Evolutionary conservation across 2,888 invertebrate species (phyloP).

Genomic region (Linyphia triangularis): DNA sequence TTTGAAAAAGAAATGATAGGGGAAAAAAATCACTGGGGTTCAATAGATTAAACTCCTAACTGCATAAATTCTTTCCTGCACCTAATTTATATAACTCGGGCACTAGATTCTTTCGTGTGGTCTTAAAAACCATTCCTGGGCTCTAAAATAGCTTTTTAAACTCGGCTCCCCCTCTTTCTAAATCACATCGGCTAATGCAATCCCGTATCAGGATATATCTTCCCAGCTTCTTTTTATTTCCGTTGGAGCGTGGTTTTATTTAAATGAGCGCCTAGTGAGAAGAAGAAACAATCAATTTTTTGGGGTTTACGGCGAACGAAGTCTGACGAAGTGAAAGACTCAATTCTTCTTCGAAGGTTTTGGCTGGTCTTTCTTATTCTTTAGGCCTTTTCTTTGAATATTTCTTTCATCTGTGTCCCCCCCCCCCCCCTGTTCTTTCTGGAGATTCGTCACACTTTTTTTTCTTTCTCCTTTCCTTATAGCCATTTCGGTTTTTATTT

Average conservation of each 20-base stretch:
- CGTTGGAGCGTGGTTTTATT: constrained; percentile 49
- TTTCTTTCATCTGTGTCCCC: too few relatives aligned
- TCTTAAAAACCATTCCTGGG: constrained; percentile 34
- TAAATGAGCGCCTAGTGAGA: constrained; percentile 49
- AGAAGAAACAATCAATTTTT: constrained; percentile 59
- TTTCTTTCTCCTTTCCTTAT: neutral
- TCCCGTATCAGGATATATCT: constrained; percentile 19
- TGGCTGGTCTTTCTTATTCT: too few relatives aligned
- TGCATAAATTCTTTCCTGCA: constrained; percentile 35
- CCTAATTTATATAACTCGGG: constrained; percentile 12
- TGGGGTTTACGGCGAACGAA: too few relatives aligned
- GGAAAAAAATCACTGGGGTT: constrained; percentile 8
- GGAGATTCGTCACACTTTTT: constrained; percentile 22
- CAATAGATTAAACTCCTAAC: constrained; percentile 44
- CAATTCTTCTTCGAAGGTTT: too few relatives aligned
- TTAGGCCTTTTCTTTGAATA: too few relatives aligned
- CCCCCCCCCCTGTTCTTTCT: too few relatives aligned
- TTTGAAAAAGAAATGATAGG: neutral
- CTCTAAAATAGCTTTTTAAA: constrained; percentile 55
- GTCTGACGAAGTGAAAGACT: too few relatives aligned
- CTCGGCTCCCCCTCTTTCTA: neutral
- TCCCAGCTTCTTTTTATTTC: constrained; percentile 20
- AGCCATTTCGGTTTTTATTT: constrained; percentile 26
- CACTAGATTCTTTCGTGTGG: constrained; percentile 10
- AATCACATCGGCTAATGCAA: constrained; percentile 58